Evolutionary conservation across 2,888 invertebrate species (phyloP).

Genomic region (Microctonus hyperodae): DNA sequence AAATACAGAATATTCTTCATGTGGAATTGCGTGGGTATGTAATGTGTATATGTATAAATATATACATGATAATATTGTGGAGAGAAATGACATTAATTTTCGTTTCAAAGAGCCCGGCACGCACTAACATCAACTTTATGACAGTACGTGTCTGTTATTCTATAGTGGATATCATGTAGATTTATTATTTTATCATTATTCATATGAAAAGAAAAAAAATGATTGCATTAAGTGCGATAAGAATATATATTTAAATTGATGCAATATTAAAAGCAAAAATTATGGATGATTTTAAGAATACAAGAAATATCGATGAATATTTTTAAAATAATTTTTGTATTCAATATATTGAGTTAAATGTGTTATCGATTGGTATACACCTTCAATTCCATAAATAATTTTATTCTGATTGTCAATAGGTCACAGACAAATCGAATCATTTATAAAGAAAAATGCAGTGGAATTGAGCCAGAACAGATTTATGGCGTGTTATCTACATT

Average conservation of each 20-base stretch:
- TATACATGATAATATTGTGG: background rate
- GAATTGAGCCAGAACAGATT: background rate
- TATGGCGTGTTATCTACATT: conserved; percentile 1
- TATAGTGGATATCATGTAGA: too few relatives aligned
- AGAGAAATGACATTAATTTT: background rate
- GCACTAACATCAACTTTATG: background rate
- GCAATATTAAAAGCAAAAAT: too few relatives aligned
- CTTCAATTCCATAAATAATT: background rate
- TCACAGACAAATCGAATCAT: conserved; percentile 1
- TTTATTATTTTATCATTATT: too few relatives aligned
- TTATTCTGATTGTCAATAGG: background rate
- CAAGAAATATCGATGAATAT: too few relatives aligned
- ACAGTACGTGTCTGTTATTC: background rate
- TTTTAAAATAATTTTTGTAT: background rate
- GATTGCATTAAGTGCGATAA: background rate
- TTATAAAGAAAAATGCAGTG: background rate
- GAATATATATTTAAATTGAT: background rate
- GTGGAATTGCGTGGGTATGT: background rate
- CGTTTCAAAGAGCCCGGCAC: background rate
- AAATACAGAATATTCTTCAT: background rate
- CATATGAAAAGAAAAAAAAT: too few relatives aligned
- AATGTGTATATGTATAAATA: background rate
- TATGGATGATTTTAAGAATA: too few relatives aligned
- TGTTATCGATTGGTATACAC: background rate
- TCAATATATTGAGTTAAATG: background rate